phyloP scores from a whole-genome alignment of 92 coral and sea anemone species.

The Zoanthus sansibaricus region DNA sequence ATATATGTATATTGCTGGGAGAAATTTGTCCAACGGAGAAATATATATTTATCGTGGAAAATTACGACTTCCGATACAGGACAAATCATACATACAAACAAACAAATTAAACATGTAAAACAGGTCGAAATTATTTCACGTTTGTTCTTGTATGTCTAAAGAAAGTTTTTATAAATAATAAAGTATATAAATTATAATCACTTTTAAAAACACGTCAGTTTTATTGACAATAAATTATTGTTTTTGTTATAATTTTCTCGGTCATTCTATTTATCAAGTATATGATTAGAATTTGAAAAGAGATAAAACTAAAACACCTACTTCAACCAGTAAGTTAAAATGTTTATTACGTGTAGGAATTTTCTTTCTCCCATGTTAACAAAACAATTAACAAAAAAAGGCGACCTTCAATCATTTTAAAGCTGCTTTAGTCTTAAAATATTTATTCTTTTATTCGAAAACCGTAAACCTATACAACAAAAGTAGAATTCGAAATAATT shows the following conservation, averaged over 20 bases:
- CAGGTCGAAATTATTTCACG: not conserved
- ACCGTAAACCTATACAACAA: not conserved
- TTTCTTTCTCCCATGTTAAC: not conserved
- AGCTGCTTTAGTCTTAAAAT: conserved; percentile 4
- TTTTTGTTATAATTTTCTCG: not conserved
- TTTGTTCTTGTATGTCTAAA: not conserved
- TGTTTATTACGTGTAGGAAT: not conserved
- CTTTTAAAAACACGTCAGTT: not conserved
- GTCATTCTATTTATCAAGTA: not conserved
- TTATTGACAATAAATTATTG: not conserved
- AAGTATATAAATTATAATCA: not conserved
- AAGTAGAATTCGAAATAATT: not conserved
- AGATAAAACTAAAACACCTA: not conserved
- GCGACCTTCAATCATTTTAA: conserved; percentile 8
- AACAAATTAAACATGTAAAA: not conserved
- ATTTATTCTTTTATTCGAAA: not conserved
- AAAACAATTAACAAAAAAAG: not conserved
- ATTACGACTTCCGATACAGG: not conserved
- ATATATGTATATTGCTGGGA: not conserved
- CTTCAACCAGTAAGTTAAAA: not conserved
- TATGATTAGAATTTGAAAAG: not conserved
- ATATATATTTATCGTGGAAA: not conserved
- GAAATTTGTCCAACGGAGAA: not conserved
- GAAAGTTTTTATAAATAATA: not conserved
- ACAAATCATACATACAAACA: not conserved